Evolutionary conservation across 2,797 vertebrate species (phyloP).

Genomic region (Rhinatrema bivittatum): DNA sequence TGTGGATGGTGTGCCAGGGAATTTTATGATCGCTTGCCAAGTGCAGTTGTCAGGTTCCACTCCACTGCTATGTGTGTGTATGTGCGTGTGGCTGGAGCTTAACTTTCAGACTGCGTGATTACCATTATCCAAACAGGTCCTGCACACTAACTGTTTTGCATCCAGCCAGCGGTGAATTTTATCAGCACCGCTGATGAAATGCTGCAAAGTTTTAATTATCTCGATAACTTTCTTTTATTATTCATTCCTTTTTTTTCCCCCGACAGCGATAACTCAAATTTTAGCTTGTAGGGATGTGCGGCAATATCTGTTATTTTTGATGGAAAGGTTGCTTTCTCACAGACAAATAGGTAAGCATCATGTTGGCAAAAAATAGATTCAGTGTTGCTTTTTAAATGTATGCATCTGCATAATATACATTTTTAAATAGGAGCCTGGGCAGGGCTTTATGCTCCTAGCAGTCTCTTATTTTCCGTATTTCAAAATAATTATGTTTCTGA

Average conservation of each 20-base stretch:
- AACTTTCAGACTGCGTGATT: conserved; percentile 76
- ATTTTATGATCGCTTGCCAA: conserved; percentile 52
- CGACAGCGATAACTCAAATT: conserved; percentile 29
- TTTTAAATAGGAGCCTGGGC: too few species aligned
- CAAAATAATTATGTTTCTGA: too few species aligned
- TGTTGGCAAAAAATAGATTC: too few species aligned
- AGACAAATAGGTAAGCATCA: too few species aligned
- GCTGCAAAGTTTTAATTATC: conserved; percentile 41
- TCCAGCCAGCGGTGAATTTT: conserved; percentile 61
- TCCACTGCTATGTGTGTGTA: conserved; percentile 48
- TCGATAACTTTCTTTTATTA: conserved; percentile 28
- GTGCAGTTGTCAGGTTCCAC: conserved; percentile 62
- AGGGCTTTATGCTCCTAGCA: too few species aligned
- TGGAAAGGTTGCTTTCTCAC: too few species aligned
- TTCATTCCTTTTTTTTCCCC: conserved; percentile 6
- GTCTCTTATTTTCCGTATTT: too few species aligned
- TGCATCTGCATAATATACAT: too few species aligned
- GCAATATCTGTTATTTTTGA: conserved; percentile 9
- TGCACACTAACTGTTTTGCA: conserved; percentile 53
- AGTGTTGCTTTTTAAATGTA: too few species aligned
- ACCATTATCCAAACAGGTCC: conserved; percentile 57
- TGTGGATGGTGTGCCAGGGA: conserved; percentile 50
- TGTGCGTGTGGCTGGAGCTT: conserved; percentile 60
- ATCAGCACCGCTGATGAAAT: conserved; percentile 41
- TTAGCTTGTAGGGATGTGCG: conserved; percentile 22